A percentile compares a stretch with the other conserved stretches of the same genome.
These are phyloP conservation scores for Calyptomena viridis DNA, from an alignment of 2,113 vertebrate genomes.

Conservation along the genomic window DNA sequence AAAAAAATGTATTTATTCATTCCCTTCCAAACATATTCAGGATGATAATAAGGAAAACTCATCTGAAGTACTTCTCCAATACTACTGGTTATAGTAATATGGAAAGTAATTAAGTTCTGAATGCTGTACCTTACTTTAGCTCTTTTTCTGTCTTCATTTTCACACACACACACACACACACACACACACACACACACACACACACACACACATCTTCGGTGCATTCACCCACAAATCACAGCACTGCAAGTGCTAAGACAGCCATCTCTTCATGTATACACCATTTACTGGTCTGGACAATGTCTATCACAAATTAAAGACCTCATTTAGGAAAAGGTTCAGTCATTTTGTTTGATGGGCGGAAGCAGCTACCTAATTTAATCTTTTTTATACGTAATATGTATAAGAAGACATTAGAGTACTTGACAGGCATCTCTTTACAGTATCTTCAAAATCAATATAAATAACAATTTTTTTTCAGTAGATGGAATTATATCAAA, in stretches of 20 bases:
- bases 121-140: background rate
- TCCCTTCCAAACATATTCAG: background rate
- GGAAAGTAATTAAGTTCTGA: background rate
- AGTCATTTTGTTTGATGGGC: constrained; percentile 1
- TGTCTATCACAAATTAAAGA: constrained; percentile 3
- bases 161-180: background rate
- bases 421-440: background rate
- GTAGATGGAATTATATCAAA: background rate
- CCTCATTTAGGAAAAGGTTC: constrained; percentile 15
- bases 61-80: background rate
- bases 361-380: constrained; percentile 28
- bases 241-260: background rate
- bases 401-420: background rate
- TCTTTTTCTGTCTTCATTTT: background rate
- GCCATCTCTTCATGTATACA: background rate
- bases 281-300: constrained; percentile 7
- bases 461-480: background rate
- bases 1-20: background rate
- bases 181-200: too few relatives aligned
- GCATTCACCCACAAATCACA: background rate
- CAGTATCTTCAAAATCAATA: constrained; percentile 3
- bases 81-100: background rate
- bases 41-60: background rate
- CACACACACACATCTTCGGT: background rate
- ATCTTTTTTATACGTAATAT: background rate